Conservation (phyloP, 2,888 invertebrate genomes). For the Aricia artaxerxes region DNA sequence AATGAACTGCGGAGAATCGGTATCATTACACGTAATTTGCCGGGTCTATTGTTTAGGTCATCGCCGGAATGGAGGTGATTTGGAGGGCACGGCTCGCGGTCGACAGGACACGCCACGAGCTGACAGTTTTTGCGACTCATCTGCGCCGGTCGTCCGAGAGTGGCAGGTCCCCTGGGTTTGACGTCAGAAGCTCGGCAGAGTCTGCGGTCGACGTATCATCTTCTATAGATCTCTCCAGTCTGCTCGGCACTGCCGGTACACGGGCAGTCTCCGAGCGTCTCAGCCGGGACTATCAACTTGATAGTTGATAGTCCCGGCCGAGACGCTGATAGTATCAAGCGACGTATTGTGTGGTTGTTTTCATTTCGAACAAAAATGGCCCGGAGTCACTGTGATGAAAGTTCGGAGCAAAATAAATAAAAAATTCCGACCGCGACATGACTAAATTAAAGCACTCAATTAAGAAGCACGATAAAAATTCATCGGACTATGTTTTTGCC, state of each 20-base stretch:
- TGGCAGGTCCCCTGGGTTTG: background rate
- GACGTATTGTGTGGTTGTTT: constrained; percentile 2
- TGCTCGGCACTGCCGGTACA: too few species aligned
- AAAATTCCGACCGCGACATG: constrained; percentile 3
- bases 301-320: too few species aligned
- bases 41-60: constrained; percentile 39
- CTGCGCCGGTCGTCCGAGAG: background rate
- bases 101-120: background rate
- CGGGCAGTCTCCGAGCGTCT: too few species aligned
- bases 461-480: background rate
- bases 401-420: background rate
- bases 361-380: background rate
- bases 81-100: background rate
- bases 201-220: background rate
- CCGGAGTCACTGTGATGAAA: background rate
- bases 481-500: constrained; percentile 4
- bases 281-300: too few species aligned
- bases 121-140: background rate
- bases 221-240: too few species aligned
- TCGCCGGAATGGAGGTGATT: constrained; percentile 20
- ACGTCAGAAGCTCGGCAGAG: background rate
- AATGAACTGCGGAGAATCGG: constrained; percentile 48
- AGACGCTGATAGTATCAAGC: background rate
- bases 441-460: constrained; percentile 18
- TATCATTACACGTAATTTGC: constrained; percentile 43